phyloP scores from a whole-genome alignment of 1,140 invertebrate genomes.

The Helicoverpa zea region DNA sequence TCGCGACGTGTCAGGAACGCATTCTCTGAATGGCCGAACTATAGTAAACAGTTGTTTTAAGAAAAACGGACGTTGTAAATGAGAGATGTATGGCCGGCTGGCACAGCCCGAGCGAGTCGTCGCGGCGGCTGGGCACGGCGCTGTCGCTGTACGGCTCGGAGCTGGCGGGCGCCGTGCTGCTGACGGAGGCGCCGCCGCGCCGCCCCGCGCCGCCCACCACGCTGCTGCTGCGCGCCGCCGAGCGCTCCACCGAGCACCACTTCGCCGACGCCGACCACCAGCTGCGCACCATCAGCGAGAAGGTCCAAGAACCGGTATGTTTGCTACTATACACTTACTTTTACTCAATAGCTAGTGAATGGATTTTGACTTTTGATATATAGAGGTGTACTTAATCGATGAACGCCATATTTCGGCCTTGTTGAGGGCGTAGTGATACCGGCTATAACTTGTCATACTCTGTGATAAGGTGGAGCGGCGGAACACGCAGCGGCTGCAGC shows the following conservation, averaged over 20 bases:
- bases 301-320: conserved; percentile 79
- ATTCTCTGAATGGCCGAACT: too few relatives aligned
- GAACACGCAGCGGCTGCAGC: conserved; percentile 66
- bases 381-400: neutral
- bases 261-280: conserved; percentile 95
- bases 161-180: conserved; percentile 94
- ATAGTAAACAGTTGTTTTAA: too few relatives aligned
- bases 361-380: too few relatives aligned
- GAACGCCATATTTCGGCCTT: neutral
- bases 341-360: too few relatives aligned
- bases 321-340: too few relatives aligned
- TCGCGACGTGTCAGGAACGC: too few relatives aligned
- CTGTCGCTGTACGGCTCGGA: conserved; percentile 97
- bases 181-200: conserved; percentile 60
- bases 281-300: conserved; percentile 91
- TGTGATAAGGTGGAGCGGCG: conserved; percentile 68
- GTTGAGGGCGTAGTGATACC: neutral
- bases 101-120: conserved; percentile 73
- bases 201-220: conserved; percentile 62
- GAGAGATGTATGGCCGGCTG: neutral
- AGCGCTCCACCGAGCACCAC: conserved; percentile 94
- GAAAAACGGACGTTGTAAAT: too few relatives aligned
- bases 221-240: conserved; percentile 87
- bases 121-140: conserved; percentile 96
- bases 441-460: too few relatives aligned